Evolutionary conservation across 2,797 vertebrate genomes (phyloP), one percentile per base, ranked within the genome.

Genomic region (Pangasius sanitwongsei): DNA sequence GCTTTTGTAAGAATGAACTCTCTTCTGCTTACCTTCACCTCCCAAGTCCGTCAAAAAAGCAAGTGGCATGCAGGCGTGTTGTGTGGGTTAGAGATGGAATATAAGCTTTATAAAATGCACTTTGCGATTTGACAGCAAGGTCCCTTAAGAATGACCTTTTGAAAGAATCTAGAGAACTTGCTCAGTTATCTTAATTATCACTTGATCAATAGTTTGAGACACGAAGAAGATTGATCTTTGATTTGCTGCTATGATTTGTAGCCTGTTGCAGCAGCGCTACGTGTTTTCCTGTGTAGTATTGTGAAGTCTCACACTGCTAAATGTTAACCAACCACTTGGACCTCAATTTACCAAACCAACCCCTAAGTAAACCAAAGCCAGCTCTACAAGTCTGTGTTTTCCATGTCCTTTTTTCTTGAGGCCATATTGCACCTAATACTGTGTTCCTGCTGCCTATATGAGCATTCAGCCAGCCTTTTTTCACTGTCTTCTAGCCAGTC

Each of bases 341-440:
- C 90, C 89, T 90, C 53, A 15, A 50, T 44, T 90, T 89, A 91
- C 91, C 87, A 92, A 92, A 90, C 91, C 92, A 89, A 91, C 85
- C 90, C 90, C 92, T 92, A 93, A 93, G 93, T 92, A 91, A 95
- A 96, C 96, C 96, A 97, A 97, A 96, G 96, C 92, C 93, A 93
- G 90, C 93, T 94, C 93, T 90, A 86, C 83, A 86, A 90, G 84
- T 91, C 85, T 88, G 67, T 20, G 5, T 81, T 78, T 63, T 34
- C 44, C 72, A 6, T 34, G 65, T 63, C 82, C 41, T 18, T 83
- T 44, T 83, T 65, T 23, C 85, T 78, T 37, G 74, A 78, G 48
- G 34, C 83, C 63, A 86, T 59, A 63, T 89, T 65, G 67, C 88
- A 59, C 74, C 86, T 55, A 75, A 55, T 87, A 72, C 89, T 86